Evolutionary conservation across 2,113 vertebrate genomes (phyloP), one percentile per base, ranked within the genome.

Genomic region (Eclectus roratus): DNA sequence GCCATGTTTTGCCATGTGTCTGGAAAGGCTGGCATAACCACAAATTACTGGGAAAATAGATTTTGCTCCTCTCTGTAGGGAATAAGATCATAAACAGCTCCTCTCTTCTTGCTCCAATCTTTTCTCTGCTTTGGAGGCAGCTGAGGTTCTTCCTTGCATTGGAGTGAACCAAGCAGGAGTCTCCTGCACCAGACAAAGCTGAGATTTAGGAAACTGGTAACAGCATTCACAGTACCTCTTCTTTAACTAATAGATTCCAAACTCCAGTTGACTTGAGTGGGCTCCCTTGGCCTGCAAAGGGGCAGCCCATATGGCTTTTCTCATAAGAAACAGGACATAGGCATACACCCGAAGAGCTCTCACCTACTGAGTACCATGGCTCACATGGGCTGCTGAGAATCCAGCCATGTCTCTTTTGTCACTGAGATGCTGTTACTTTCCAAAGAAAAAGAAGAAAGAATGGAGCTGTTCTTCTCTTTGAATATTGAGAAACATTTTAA

Each of bases 1-100:
- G 11, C 78, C 29, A 4, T 13, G 52, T 71, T 83, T 76, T 96
- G 93, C 88, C 81, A 13, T 86, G 90, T 60, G 85, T 93, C 91
- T 96, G 94, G 64, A 77, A 49, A 63, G 85, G 76, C 81, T 97
- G 94, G 85, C 87, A 94, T 23, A 46, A 43, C 92, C 65, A 1
- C 72, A 74, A 2, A 52, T 41, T 74, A 44, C 68, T 52, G 39
- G 58, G 60, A 84, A 76, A 88, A 71, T 23, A 78, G 64, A 44
- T 84, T 58, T 9, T 58, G 29, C 35, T 82, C 19, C 80, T 80
- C 68, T 85, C 90, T 19, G 8, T 33, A 44, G 39, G 82, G 64
- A 80, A 50, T 80, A 16, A 79, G 60, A 13, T 2, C 56, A 63
- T 55, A 56, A 94, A 82, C 21, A 80, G 3, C 41, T 84, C 29